These are phyloP conservation scores for Sepioteuthis lessoniana DNA, from an alignment of 2,888 invertebrate genomes.

Conservation along the genomic window DNA sequence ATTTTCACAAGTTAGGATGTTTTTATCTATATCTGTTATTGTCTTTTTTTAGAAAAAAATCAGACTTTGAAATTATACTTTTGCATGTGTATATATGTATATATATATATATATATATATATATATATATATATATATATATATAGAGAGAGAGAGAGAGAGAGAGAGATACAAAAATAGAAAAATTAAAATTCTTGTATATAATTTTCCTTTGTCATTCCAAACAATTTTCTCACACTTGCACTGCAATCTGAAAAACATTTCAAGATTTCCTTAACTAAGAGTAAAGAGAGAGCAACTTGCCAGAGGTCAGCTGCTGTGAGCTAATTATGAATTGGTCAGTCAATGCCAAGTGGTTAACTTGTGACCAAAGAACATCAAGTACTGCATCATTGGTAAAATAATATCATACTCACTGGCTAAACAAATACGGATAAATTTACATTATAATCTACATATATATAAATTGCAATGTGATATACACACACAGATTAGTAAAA, in stretches of 20 bases:
- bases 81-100: no score
- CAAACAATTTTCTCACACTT: constrained; percentile 5
- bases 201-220: neutral
- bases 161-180: no score
- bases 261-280: neutral
- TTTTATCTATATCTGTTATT: no score
- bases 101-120: neutral
- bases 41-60: no score
- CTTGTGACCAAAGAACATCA: neutral
- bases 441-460: no score
- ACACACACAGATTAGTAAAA: no score
- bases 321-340: neutral
- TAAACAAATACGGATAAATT: neutral
- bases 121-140: neutral
- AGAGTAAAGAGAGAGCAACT: neutral
- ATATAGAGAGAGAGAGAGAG: neutral
- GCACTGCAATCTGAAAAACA: neutral
- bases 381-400: neutral
- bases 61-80: no score
- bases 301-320: neutral
- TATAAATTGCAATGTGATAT: no score
- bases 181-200: no score
- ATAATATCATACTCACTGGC: neutral
- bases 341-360: neutral
- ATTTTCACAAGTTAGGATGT: no score